phyloP scores from a whole-genome alignment of 2,113 vertebrate species.

The Entelurus aequoreus region DNA sequence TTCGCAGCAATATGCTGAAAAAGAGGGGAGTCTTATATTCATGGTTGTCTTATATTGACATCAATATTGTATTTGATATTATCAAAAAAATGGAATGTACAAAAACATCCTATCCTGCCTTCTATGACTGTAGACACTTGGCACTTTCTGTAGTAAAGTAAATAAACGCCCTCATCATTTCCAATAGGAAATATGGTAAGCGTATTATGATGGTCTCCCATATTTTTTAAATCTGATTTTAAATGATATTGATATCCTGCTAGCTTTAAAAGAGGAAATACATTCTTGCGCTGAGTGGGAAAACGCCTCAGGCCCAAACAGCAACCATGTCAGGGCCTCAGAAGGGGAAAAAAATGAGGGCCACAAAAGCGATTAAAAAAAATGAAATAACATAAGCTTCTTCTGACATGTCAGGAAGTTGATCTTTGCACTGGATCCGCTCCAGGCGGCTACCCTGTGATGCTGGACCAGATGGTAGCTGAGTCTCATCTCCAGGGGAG shows the following conservation, averaged over 20 bases:
- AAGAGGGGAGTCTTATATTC: no score
- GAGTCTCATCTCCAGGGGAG: conserved; percentile 42
- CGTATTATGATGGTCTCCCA: conserved; percentile 7
- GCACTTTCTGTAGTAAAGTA: background rate
- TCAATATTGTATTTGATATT: no score
- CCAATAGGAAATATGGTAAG: conserved; percentile 6
- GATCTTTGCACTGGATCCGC: conserved; percentile 53
- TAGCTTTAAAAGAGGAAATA: conserved; percentile 38
- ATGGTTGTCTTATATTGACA: no score
- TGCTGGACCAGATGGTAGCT: conserved; percentile 59
- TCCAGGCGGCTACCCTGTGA: conserved; percentile 35
- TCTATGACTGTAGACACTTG: background rate
- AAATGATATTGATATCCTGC: conserved; percentile 46
- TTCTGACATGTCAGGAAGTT: conserved; percentile 72
- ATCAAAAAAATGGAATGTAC: no score
- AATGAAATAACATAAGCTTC: conserved; percentile 20
- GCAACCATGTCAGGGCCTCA: conserved; percentile 55
- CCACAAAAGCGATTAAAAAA: conserved; percentile 24
- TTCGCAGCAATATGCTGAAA: no score
- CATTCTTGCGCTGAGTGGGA: conserved; percentile 61
- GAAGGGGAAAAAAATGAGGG: conserved; percentile 43
- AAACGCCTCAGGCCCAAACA: conserved; percentile 45
- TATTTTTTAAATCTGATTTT: conserved; percentile 14
- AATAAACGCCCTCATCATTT: background rate
- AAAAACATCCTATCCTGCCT: no score